phyloP scores from a whole-genome alignment of 1,140 invertebrate genomes.

The Saccostrea glomerata region DNA sequence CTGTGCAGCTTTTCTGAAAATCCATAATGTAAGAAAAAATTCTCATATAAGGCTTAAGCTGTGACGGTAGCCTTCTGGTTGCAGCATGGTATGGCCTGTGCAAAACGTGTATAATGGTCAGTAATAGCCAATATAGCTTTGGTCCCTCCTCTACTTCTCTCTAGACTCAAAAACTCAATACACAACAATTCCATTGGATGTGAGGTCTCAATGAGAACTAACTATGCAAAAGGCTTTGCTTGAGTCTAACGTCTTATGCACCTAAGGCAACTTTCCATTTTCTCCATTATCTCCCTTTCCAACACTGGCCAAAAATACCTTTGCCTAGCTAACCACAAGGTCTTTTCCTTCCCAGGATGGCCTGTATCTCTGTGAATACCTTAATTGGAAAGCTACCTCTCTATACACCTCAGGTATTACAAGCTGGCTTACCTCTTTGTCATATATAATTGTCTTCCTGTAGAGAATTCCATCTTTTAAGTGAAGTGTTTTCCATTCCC shows the following conservation, averaged over 20 bases:
- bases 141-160: no score
- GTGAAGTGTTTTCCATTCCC: neutral
- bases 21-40: neutral
- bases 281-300: constrained; percentile 18
- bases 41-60: constrained; percentile 27
- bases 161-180: no score
- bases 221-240: neutral
- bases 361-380: no score
- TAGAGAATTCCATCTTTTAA: neutral
- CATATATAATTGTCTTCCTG: neutral
- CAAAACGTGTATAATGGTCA: no score
- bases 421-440: constrained; percentile 18
- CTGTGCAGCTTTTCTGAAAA: no score
- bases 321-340: neutral
- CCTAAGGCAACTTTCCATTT: neutral
- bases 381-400: no score
- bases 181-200: neutral
- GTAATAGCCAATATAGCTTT: no score
- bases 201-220: neutral
- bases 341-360: constrained; percentile 13
- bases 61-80: constrained; percentile 1
- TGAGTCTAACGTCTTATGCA: neutral
- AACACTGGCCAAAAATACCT: neutral
- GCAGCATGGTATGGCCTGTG: neutral
- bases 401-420: constrained; percentile 31